Percentiles rank a stretch among this genome's conserved stretches.
These are phyloP conservation scores for Xerus rutilus DNA, from an alignment of 2,797 vertebrate species.

Conservation along the genomic window DNA sequence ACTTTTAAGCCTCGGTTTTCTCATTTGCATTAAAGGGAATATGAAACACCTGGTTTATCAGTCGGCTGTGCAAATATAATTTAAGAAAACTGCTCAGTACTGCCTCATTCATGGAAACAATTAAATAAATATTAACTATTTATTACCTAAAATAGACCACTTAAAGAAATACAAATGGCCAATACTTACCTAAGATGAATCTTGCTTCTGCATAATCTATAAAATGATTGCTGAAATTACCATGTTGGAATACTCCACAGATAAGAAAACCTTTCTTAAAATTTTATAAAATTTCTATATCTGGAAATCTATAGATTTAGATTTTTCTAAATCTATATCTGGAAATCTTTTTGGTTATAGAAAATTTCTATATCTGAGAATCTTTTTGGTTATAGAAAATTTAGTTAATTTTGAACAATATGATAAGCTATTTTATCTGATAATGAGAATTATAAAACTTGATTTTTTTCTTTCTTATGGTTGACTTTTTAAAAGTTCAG, in stretches of 20 bases:
- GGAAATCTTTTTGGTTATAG: background rate
- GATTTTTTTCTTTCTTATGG: background rate
- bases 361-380: constrained; percentile 37
- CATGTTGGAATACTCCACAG: background rate
- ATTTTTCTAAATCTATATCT: background rate
- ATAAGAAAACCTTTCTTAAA: background rate
- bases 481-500: constrained; percentile 20
- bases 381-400: background rate
- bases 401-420: background rate
- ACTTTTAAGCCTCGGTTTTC: background rate
- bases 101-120: background rate
- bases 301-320: background rate
- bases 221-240: constrained; percentile 29
- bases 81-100: constrained; percentile 6
- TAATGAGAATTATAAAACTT: background rate
- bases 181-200: constrained; percentile 19
- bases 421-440: background rate
- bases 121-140: constrained; percentile 31
- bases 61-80: background rate
- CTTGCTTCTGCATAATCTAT: background rate
- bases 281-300: constrained; percentile 43
- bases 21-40: background rate
- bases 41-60: background rate
- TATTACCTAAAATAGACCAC: background rate
- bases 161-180: background rate